Conservation (phyloP, 1,140 invertebrate species). For the Melanaphis sacchari region DNA sequence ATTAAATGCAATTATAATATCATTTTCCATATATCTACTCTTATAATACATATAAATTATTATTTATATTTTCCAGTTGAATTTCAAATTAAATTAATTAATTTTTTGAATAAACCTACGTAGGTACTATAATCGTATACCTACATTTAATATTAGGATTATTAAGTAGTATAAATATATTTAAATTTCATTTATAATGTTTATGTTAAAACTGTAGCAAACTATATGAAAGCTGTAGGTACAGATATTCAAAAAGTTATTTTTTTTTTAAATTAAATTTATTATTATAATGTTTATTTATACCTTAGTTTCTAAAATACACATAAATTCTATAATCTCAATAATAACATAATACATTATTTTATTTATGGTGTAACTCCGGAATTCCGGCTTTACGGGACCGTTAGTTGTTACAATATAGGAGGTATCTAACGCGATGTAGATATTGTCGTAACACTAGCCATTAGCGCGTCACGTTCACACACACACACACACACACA, state of each 20-base stretch:
- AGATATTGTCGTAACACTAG: not conserved
- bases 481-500: not conserved
- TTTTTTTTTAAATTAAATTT: not conserved
- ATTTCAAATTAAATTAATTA: not conserved
- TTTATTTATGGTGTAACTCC: not conserved
- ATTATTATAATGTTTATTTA: not conserved
- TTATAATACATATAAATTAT: not conserved
- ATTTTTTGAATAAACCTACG: not conserved
- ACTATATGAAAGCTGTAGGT: not conserved
- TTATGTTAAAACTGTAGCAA: not conserved
- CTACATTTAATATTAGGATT: not conserved
- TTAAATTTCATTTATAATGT: not conserved
- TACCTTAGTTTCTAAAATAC: not conserved
- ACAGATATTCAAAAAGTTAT: not conserved
- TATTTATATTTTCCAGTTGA: not conserved
- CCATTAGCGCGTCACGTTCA: not conserved
- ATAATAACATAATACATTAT: not conserved
- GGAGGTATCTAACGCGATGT: not conserved
- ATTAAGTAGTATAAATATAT: too few relatives aligned
- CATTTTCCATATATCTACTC: not conserved
- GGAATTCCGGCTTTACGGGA: not conserved
- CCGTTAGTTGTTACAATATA: not conserved
- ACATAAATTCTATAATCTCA: not conserved
- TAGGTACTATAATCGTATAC: too few relatives aligned
- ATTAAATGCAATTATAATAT: not conserved